A percentile compares a stretch with the other conserved stretches of the same genome.
These are phyloP conservation scores for Andrena praecox DNA, from an alignment of 2,888 invertebrate genomes.

Conservation along the genomic window DNA sequence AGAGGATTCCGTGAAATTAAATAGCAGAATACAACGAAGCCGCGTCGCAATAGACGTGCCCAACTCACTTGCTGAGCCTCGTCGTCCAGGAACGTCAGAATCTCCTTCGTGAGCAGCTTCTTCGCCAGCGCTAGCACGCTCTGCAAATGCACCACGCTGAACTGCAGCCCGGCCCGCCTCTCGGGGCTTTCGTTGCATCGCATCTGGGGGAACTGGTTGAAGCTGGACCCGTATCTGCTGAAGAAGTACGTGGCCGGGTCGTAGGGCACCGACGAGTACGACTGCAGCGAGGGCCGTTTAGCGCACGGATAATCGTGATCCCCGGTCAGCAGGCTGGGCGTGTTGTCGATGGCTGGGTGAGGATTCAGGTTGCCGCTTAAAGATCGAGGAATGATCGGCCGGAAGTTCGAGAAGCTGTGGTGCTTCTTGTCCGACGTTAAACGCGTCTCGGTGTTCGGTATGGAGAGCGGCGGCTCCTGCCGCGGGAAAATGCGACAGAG, in stretches of 20 bases:
- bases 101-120: conserved; percentile 93
- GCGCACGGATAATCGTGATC: conserved; percentile 75
- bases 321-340: conserved; percentile 71
- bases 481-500: conserved; percentile 94
- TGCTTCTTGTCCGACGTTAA: conserved; percentile 87
- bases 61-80: conserved; percentile 90
- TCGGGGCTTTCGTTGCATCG: conserved; percentile 91
- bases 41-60: neutral
- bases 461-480: conserved; percentile 88
- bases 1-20: neutral
- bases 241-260: conserved; percentile 95
- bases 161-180: conserved; percentile 88
- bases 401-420: conserved; percentile 90
- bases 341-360: conserved; percentile 85
- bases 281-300: conserved; percentile 85
- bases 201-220: conserved; percentile 95
- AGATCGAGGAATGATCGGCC: conserved; percentile 96
- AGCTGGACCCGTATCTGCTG: conserved; percentile 96
- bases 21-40: neutral
- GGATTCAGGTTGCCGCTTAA: conserved; percentile 93
- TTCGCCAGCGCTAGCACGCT: conserved; percentile 93
- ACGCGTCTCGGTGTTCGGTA: conserved; percentile 75
- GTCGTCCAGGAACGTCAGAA: conserved; percentile 92
- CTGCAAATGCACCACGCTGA: conserved; percentile 92
- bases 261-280: conserved; percentile 90